Base-by-base conservation (phyloP, 2,113 vertebrate genomes). In the Ptilonorhynchus violaceus region DNA sequence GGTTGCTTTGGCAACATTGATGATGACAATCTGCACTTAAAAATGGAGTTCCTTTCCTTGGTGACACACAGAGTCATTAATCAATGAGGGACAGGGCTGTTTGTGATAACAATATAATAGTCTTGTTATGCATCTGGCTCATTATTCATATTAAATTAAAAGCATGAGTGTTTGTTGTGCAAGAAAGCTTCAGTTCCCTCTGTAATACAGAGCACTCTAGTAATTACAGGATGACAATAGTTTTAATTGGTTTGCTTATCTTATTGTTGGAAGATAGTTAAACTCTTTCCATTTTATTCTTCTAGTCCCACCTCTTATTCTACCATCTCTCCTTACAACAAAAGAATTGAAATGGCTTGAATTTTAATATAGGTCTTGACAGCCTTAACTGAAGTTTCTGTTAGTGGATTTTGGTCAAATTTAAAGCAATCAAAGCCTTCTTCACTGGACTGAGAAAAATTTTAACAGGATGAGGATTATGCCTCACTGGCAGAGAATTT, bases 71-170 rank as follows among this genome's bases (percentile, higher is more conserved):
- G 52, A 89, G 79, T 82, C 96, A 96, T 92, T 96, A 96, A 96
- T 96, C 91, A 92, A 30, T 90, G 85, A 85, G 55, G 47, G 62
- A 42, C 66, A 75, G 13, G 73, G 64, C 82, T 95, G 62, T 70
- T 96, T 77, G 53, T 82, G 93, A 84, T 96, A 95, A 85, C 84
- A 82, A 35, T 96, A 97, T 97, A 96, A 96, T 91, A 92, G 90
- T 96, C 91, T 97, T 97, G 82, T 92, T 96, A 8, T 92, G 81
- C 88, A 82, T 96, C 92, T 96, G 92, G 81, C 87, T 97, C 80
- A 81, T 96, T 96, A 96, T 97, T 98, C 82, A 77, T 95, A 81
- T 97, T 95, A 88, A 94, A 97, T 96, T 97, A 90, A 46, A 83
- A 92, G 85, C 66, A 77, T 15, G 28, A 41, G 46, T 96, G 70